Evolutionary conservation across 2,797 vertebrate species (phyloP), one percentile per base, ranked within the genome.

Genomic region (Rallus crepitans): DNA sequence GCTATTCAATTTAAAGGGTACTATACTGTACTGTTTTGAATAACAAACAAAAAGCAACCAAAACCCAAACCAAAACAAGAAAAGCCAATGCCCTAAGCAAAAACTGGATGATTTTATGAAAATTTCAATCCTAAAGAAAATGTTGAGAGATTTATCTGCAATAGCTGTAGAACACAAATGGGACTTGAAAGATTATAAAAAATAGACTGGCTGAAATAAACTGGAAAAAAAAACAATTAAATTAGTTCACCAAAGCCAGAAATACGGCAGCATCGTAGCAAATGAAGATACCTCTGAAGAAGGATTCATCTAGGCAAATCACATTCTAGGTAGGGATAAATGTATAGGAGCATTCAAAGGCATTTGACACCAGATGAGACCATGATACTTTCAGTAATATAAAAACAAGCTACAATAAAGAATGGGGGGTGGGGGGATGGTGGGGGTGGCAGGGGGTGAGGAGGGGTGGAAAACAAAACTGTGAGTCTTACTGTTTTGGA

Each of bases 31-130:
- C 20, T 79, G 33, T 25, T 61, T 50, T 13, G 7, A 3, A 50
- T 79, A 53, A 87, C 39, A 17, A 35, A 18, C 50, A 82, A 48
- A 50, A 52, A 7, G 1, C 2, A 33, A 18, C 4, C 8, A 55
- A 52, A 52, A 52, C 37, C 25, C 7, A 8, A 56, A 31, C 15
- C 0, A 1, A 0, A 3, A 31, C 16, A 31, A 31, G 53, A n/a
- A 4, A 52, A 19, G 1, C 4, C 23, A 8, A 24, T 10, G 17
- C 7, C 3, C 2, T 3, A 60, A 48, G 6, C 1, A 7, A 35
- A 82, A 85, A 18, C 2, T 3, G 47, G 24, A 53, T 3, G 2
- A 2, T 30, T 81, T 80, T 56, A 24, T 14, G 9, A 39, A 47
- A 82, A 80, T 45, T 3, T 30, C 7, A 65, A 37, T n/a, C 11